Conservation (phyloP, 1,140 invertebrate genomes). For the Drosophila micromelanica region DNA sequence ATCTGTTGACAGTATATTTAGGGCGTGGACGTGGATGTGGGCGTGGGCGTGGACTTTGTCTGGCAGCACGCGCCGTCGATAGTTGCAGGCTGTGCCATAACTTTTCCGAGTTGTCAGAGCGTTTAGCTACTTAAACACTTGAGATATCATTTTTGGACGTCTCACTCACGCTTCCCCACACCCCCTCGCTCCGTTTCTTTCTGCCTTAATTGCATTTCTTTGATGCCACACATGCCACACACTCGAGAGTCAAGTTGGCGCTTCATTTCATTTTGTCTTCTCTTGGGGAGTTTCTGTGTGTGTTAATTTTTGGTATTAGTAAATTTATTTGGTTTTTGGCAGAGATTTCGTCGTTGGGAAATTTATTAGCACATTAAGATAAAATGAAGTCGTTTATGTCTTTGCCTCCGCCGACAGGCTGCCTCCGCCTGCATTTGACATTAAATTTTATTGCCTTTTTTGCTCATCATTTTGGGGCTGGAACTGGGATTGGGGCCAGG, state of each 20-base stretch:
- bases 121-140: conserved; percentile 81
- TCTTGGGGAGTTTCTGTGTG: conserved; percentile 18
- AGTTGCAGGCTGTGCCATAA: conserved; percentile 72
- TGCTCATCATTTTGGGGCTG: conserved; percentile 35
- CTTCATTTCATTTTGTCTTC: conserved; percentile 59
- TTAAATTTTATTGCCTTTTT: conserved; percentile 80
- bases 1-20: conserved; percentile 72
- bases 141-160: conserved; percentile 59
- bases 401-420: conserved; percentile 18
- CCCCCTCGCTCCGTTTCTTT: not conserved
- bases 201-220: conserved; percentile 76
- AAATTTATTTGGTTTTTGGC: conserved; percentile 82
- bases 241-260: conserved; percentile 71
- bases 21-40: conserved; percentile 24
- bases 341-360: conserved; percentile 76
- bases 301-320: conserved; percentile 77
- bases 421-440: conserved; percentile 52
- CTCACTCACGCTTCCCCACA: not conserved
- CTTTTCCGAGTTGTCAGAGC: conserved; percentile 69
- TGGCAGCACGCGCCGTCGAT: conserved; percentile 66
- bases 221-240: conserved; percentile 75
- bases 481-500: not conserved
- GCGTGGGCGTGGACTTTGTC: conserved; percentile 21
- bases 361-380: conserved; percentile 82
- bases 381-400: conserved; percentile 81